Conservation (phyloP, 2,888 invertebrate genomes). For the Eupithecia vulgata region DNA sequence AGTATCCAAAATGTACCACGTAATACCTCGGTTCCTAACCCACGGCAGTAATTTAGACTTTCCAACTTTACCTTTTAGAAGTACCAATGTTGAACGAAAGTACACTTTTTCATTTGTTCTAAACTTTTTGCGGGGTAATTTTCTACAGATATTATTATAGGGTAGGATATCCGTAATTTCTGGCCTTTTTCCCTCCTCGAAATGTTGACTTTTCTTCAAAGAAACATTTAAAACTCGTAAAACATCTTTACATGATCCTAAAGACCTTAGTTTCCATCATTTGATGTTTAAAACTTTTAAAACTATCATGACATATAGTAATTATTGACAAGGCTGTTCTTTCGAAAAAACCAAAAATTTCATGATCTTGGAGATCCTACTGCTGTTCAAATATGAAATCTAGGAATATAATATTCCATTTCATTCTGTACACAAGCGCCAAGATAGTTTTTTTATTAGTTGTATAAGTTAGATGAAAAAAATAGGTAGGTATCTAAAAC, state of each 20-base stretch:
- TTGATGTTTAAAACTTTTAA: no score
- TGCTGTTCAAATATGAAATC: no score
- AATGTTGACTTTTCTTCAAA: neutral
- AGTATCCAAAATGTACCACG: slow-evolving; percentile 27
- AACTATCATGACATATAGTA: no score
- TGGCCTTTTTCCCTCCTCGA: neutral
- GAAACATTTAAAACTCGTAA: neutral
- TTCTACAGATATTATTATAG: slow-evolving; percentile 21
- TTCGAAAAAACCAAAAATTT: no score
- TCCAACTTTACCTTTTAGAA: slow-evolving; percentile 31
- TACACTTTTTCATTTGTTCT: slow-evolving; percentile 31
- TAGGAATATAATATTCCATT: no score
- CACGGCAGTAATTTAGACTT: slow-evolving; percentile 34
- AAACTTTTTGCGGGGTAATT: slow-evolving; percentile 27
- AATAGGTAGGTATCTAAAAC: no score
- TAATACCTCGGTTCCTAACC: slow-evolving; percentile 26
- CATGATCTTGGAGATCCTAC: no score
- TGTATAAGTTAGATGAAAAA: no score
- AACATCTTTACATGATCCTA: neutral
- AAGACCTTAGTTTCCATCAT: no score
- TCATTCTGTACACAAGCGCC: no score
- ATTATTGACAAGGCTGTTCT: no score
- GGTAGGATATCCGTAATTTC: neutral
- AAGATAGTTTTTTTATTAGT: no score
- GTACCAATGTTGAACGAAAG: slow-evolving; percentile 20